These are phyloP conservation scores for Marronus borbonicus DNA, from an alignment of 2,888 invertebrate species.

Conservation along the genomic window DNA sequence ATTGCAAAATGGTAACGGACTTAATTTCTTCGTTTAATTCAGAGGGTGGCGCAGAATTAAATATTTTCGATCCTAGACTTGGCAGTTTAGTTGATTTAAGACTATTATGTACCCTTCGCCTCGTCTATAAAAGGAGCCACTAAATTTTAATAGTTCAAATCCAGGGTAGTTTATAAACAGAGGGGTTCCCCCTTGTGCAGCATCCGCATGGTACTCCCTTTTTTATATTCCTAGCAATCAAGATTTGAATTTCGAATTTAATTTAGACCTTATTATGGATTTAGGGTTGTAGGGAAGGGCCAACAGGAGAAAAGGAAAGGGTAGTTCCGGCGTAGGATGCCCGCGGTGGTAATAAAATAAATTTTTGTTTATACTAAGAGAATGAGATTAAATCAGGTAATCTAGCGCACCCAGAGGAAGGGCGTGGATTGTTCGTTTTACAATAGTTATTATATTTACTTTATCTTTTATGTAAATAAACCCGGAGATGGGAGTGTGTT, in stretches of 20 bases:
- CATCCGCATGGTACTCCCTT: neutral
- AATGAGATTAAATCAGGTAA: slow-evolving; percentile 55
- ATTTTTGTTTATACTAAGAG: slow-evolving; percentile 55
- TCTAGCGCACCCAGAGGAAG: slow-evolving; percentile 38
- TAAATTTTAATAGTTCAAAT: slow-evolving; percentile 42
- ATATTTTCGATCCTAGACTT: slow-evolving; percentile 64
- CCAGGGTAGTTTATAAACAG: neutral
- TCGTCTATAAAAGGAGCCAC: slow-evolving; percentile 21
- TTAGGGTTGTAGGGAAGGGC: neutral
- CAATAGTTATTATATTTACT: neutral
- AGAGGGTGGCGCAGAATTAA: slow-evolving; percentile 61
- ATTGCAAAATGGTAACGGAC: slow-evolving; percentile 64
- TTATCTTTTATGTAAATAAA: slow-evolving; percentile 24
- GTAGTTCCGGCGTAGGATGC: neutral
- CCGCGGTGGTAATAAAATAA: slow-evolving; percentile 7
- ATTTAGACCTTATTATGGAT: slow-evolving; percentile 52
- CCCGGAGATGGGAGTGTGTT: neutral
- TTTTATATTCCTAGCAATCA: slow-evolving; percentile 55
- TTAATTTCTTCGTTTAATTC: slow-evolving; percentile 65
- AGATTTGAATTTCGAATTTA: slow-evolving; percentile 60
- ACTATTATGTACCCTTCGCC: slow-evolving; percentile 11
- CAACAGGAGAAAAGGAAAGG: neutral
- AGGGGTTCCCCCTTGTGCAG: neutral
- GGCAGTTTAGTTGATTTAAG: slow-evolving; percentile 60
- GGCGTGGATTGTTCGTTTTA: slow-evolving; percentile 37